Conservation (phyloP, 1,140 invertebrate species). For the Phocides pigmalion region DNA sequence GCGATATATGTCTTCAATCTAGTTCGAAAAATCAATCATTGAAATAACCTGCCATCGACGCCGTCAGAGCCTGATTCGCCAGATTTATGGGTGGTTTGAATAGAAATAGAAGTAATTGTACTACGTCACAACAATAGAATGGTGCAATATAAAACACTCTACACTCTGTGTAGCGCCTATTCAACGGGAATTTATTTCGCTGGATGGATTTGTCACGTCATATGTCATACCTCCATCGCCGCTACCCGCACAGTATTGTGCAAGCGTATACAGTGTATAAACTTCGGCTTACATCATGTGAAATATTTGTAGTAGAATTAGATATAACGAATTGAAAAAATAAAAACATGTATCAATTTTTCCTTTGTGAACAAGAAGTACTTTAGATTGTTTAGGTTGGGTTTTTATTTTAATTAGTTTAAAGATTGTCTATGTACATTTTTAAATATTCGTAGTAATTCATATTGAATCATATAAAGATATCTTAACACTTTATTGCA, state of each 20-base stretch:
- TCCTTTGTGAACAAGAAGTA: too few relatives aligned
- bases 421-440: too few relatives aligned
- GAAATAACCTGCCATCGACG: constrained; percentile 33
- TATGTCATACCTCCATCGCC: constrained; percentile 46
- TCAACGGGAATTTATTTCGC: constrained; percentile 44
- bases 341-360: too few relatives aligned
- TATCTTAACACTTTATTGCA: too few relatives aligned
- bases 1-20: constrained; percentile 30
- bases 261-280: constrained; percentile 10
- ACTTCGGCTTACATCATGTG: not conserved
- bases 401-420: too few relatives aligned
- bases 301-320: too few relatives aligned
- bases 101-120: constrained; percentile 53
- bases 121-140: constrained; percentile 42
- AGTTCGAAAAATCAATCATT: constrained; percentile 41
- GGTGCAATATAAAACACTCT: constrained; percentile 44
- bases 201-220: constrained; percentile 56
- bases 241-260: constrained; percentile 31
- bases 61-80: constrained; percentile 26
- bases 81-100: constrained; percentile 51
- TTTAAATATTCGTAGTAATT: too few relatives aligned
- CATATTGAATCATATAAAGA: too few relatives aligned
- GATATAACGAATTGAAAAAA: too few relatives aligned
- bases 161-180: constrained; percentile 44
- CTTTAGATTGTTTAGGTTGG: too few relatives aligned